Base-by-base conservation (phyloP, 2,888 invertebrate genomes). In the Callyntrura sp. region DNA sequence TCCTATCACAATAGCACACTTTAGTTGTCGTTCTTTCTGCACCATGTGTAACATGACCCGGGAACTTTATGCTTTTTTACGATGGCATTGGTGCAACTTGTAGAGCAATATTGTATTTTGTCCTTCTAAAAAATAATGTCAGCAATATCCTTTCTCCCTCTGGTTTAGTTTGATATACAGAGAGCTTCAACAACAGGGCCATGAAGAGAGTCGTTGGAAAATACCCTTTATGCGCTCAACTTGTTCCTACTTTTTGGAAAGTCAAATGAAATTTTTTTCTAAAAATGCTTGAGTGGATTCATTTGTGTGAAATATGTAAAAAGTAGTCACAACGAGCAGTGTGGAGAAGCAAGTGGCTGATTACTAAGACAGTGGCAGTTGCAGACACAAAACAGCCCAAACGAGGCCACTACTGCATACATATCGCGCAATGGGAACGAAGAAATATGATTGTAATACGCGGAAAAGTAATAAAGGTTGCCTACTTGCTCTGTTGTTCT, bases 231-330 rank as follows among this genome's bases (percentile, higher is more conserved):
- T 20, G 51, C 8, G 51, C 51, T 14, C 14, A 51, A 51, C 12
- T 23, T 35, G 35, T 35, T 35, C 35, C 35, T 6, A 35, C 35
- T 60, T 62, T 62, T 43, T 48, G 12, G 20, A 1, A 20, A n/a
- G 48, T 17, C 68, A 79, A 87, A 87, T 87, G 81, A 81, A 81
- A 65, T 62, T 51, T 81, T 48, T 81, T 23, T 81, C 45, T 14
- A 68, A 86, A 48, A 48, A 43, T 60, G 62, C 57, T 65, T 87
- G 48, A 70, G 55, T 68, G 35, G 43, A 65, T 35, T 81, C 81
- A 81, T 87, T 87, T 70, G 48, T 87, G 79, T 81, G 87, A 81
- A 81, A 87, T 57, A 68, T 65, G 65, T 68, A 45, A 65, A 79
- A 86, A 86, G 48, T 60, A 70, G 68, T 81, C 55, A 68, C 60